Percentiles rank a stretch among this genome's conserved stretches.
phyloP scores from a whole-genome alignment of 1,140 invertebrate species.

The Drosophila rufa region DNA sequence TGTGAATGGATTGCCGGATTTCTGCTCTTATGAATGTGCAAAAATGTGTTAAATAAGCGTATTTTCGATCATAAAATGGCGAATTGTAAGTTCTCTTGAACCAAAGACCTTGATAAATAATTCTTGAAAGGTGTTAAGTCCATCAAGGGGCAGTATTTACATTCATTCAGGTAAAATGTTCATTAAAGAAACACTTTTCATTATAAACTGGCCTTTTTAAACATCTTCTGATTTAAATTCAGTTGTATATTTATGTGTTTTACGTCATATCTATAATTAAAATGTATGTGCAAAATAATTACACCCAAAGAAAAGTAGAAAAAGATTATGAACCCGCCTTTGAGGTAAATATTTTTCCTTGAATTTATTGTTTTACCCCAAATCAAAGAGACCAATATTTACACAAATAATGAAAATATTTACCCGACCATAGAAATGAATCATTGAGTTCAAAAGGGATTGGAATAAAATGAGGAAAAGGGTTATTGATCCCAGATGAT shows the following conservation, averaged over 20 bases:
- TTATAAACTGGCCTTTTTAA: too few relatives aligned
- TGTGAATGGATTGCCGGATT: conserved; percentile 2
- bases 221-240: background rate
- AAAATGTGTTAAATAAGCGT: background rate
- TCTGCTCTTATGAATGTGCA: conserved; percentile 4
- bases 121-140: background rate
- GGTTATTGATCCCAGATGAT: background rate
- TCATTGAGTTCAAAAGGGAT: too few relatives aligned
- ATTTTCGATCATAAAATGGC: background rate
- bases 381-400: too few relatives aligned
- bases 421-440: background rate
- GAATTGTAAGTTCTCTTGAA: background rate
- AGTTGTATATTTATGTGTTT: background rate
- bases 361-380: too few relatives aligned
- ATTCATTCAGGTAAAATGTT: background rate
- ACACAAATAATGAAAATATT: too few relatives aligned
- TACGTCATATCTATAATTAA: background rate
- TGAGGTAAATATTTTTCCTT: too few relatives aligned
- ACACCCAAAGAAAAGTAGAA: background rate
- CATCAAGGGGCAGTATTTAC: background rate
- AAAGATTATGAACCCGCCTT: conserved; percentile 2
- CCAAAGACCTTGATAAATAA: background rate
- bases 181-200: background rate
- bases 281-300: too few relatives aligned
- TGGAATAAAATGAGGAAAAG: background rate